Evolutionary conservation across 2,888 invertebrate genomes (phyloP).

Genomic region (Volucella inflata): DNA sequence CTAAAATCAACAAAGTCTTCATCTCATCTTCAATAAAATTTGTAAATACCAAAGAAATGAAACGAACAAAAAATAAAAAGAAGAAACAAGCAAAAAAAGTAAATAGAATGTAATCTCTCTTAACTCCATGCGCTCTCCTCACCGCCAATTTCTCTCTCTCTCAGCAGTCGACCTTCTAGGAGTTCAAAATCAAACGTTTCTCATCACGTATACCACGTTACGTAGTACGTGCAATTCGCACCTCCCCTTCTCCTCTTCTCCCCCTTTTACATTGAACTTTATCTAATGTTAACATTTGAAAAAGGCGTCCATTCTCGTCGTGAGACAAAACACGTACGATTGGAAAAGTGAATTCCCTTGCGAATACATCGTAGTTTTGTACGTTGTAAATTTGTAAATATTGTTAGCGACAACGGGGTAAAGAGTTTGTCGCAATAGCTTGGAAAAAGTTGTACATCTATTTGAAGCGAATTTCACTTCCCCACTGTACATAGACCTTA

Average conservation of each 20-base stretch:
- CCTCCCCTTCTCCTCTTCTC: no score
- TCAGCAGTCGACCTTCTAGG: constrained; percentile 41
- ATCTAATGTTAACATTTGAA: constrained; percentile 58
- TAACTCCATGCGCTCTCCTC: neutral
- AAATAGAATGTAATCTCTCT: constrained; percentile 4
- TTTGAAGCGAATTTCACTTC: constrained; percentile 36
- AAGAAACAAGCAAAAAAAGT: constrained; percentile 8
- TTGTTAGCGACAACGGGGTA: neutral
- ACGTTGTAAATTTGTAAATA: neutral
- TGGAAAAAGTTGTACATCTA: constrained; percentile 37
- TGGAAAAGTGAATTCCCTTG: constrained; percentile 41
- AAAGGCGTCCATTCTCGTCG: constrained; percentile 55
- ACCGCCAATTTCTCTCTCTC: neutral
- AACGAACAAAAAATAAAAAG: neutral
- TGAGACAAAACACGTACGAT: constrained; percentile 64
- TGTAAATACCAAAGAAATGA: neutral
- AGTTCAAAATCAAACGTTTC: constrained; percentile 56
- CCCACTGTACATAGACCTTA: neutral
- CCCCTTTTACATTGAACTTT: constrained; percentile 51
- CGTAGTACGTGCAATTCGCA: constrained; percentile 44
- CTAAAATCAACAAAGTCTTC: neutral
- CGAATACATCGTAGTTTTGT: no score
- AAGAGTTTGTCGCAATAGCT: neutral
- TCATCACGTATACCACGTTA: constrained; percentile 33
- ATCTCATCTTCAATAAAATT: no score